Evolutionary conservation across 1,140 invertebrate species (phyloP).

Genomic region (Macrocentrus cingulum): DNA sequence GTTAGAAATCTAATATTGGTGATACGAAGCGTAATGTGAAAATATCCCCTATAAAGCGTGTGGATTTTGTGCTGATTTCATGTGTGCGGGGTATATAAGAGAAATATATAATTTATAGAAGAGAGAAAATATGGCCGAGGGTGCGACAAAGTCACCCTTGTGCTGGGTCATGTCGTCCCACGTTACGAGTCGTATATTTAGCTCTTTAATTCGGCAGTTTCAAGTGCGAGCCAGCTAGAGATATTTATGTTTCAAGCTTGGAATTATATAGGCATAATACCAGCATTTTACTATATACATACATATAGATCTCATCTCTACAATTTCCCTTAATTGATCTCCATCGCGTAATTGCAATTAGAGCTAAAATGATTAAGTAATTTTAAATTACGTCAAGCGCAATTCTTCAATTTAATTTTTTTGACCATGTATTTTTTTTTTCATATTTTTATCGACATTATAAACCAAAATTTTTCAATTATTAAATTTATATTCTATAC

Average conservation of each 20-base stretch:
- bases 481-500: no score
- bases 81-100: no score
- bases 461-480: no score
- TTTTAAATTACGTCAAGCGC: constrained; percentile 25
- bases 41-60: no score
- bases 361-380: constrained; percentile 25
- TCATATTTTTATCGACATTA: no score
- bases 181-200: constrained; percentile 37
- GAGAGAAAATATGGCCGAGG: not conserved
- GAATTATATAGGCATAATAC: constrained; percentile 34
- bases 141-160: constrained; percentile 1
- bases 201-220: constrained; percentile 44
- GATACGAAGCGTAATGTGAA: no score
- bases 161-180: not conserved
- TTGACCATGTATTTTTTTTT: not conserved
- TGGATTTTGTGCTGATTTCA: no score
- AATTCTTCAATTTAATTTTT: not conserved
- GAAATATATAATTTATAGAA: no score
- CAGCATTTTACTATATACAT: not conserved
- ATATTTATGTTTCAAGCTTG: constrained; percentile 45
- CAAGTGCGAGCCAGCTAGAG: constrained; percentile 35
- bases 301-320: not conserved
- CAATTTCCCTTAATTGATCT: constrained; percentile 27
- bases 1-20: no score
- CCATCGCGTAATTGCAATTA: constrained; percentile 36